Percentiles rank a stretch among this genome's conserved stretches.
These are phyloP conservation scores for Aphelenchoides avenae DNA, from an alignment of 1,140 invertebrate genomes.

Conservation along the genomic window DNA sequence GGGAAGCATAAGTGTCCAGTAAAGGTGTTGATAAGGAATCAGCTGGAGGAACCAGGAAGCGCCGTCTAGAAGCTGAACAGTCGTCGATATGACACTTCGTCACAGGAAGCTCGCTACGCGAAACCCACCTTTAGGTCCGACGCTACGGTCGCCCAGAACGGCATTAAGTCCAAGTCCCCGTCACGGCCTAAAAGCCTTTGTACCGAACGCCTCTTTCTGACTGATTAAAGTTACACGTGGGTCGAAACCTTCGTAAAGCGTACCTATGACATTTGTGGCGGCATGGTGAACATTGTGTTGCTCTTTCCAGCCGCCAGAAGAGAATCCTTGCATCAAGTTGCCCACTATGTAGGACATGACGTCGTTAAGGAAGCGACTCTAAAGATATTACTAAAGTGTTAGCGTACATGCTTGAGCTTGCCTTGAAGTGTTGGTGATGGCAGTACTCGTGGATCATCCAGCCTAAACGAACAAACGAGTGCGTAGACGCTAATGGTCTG, in stretches of 20 bases:
- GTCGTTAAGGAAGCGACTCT: slow-evolving; percentile 41
- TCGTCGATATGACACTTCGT: no score
- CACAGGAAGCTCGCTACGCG: no score
- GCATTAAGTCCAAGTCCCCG: slow-evolving; percentile 56
- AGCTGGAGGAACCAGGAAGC: slow-evolving; percentile 38
- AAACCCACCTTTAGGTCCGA: slow-evolving; percentile 53
- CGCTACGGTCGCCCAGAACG: slow-evolving; percentile 55
- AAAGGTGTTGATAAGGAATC: slow-evolving; percentile 56
- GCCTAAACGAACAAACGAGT: no score
- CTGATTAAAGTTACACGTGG: no score
- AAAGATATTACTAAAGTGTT: no score
- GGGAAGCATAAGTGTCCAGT: slow-evolving; percentile 53
- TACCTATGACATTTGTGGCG: slow-evolving; percentile 56
- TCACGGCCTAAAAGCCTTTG: slow-evolving; percentile 47
- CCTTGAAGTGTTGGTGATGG: slow-evolving; percentile 54
- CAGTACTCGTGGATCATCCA: slow-evolving; percentile 58
- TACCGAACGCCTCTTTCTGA: no score
- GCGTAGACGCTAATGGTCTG: no score
- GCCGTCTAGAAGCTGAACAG: slow-evolving; percentile 33
- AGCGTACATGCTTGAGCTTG: no score
- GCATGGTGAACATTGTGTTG: slow-evolving; percentile 59
- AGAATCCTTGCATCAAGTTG: slow-evolving; percentile 56
- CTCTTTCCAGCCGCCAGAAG: slow-evolving; percentile 58
- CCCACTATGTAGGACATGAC: slow-evolving; percentile 47
- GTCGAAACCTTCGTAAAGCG: no score